Evolutionary conservation across 2,888 invertebrate genomes (phyloP).

Genomic region (Pimpla rufipes): DNA sequence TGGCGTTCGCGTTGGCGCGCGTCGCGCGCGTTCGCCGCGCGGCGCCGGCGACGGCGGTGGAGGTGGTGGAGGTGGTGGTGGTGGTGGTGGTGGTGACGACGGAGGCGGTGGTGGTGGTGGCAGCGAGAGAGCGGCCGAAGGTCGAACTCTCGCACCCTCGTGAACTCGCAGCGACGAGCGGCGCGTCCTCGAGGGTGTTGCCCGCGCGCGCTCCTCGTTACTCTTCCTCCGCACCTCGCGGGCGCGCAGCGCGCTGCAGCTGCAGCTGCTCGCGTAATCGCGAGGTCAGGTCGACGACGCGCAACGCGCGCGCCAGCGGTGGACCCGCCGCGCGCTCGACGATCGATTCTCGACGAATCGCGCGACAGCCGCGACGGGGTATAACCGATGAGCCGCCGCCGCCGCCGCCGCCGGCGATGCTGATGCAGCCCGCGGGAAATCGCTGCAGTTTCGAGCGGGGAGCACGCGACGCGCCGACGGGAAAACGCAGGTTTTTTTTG

Average conservation of each 20-base stretch:
- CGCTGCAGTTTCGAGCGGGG: too few species aligned
- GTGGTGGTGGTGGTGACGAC: too few species aligned
- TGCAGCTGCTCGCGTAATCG: background rate
- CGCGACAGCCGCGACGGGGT: background rate
- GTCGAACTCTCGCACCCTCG: constrained; percentile 60
- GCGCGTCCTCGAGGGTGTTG: constrained; percentile 41
- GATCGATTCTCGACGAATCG: constrained; percentile 63
- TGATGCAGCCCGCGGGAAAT: too few species aligned
- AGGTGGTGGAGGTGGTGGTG: background rate
- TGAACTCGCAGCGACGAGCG: constrained; percentile 38
- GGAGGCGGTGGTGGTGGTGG: background rate
- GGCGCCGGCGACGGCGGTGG: background rate
- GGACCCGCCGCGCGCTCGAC: constrained; percentile 48
- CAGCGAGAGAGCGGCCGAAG: constrained; percentile 41
- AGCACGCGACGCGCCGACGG: too few species aligned
- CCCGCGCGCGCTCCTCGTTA: constrained; percentile 5
- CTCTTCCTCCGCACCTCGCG: background rate
- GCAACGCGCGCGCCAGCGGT: constrained; percentile 27
- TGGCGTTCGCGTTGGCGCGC: constrained; percentile 11
- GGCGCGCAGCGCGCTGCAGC: background rate
- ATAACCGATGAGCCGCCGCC: constrained; percentile 3
- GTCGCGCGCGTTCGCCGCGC: background rate
- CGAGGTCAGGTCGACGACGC: constrained; percentile 23
- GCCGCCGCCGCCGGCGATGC: too few species aligned
- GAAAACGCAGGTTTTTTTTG: too few species aligned